A percentile compares a stretch with the other conserved stretches of the same genome.
Conservation (phyloP, 2,797 vertebrate species). For the Mormyrops attenuatus region DNA sequence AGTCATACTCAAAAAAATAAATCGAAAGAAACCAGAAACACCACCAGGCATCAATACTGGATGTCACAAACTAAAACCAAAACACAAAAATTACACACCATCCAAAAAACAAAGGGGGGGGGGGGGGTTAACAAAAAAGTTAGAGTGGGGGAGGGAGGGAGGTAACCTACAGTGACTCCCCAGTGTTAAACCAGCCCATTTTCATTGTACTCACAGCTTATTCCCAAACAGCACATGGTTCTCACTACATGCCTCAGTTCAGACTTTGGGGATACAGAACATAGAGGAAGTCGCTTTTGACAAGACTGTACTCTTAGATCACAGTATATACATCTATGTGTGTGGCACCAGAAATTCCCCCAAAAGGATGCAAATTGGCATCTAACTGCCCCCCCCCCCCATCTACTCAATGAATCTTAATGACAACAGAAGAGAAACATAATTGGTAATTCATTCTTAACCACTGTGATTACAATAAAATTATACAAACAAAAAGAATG, state of each 20-base stretch:
- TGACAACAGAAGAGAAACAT: background rate
- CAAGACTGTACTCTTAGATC: conserved; percentile 38
- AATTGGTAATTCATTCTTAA: background rate
- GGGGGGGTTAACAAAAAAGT: background rate
- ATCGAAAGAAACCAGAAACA: conserved; percentile 56
- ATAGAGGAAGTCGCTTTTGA: conserved; percentile 25
- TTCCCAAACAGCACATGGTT: conserved; percentile 12
- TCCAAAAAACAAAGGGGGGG: conserved; percentile 46
- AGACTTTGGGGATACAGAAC: conserved; percentile 23
- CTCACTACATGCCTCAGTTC: background rate
- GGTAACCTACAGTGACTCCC: conserved; percentile 30
- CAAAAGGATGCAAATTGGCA: conserved; percentile 53
- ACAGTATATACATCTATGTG: background rate
- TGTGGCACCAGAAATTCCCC: conserved; percentile 28
- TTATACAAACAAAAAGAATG: conserved; percentile 40
- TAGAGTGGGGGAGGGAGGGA: background rate
- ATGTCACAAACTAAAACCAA: conserved; percentile 54
- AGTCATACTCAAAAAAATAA: conserved; percentile 56
- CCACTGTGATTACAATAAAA: conserved; percentile 6
- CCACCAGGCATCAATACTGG: conserved; percentile 58
- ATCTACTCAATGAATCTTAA: background rate
- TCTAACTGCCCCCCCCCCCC: background rate
- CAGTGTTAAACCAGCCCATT: background rate
- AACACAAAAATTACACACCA: conserved; percentile 48
- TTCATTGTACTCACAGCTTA: conserved; percentile 33